These are phyloP conservation scores for Psittacara wagleri DNA, from an alignment of 2,113 vertebrate species.

Conservation along the genomic window DNA sequence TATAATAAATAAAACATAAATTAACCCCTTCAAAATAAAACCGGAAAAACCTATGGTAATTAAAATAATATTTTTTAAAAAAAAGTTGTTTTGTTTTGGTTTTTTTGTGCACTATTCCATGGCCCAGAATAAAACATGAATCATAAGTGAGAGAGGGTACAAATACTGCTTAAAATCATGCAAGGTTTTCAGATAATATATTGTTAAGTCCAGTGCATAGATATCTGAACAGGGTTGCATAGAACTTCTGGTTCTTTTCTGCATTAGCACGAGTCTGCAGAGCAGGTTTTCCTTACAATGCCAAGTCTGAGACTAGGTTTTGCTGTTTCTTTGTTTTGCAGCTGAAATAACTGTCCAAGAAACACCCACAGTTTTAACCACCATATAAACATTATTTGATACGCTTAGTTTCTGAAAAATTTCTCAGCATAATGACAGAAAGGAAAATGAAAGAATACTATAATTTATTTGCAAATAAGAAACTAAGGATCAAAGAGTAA, in stretches of 20 bases:
- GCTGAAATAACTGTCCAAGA: background rate
- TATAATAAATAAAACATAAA: background rate
- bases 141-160: background rate
- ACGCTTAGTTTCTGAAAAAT: background rate
- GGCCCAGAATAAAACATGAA: background rate
- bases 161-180: background rate
- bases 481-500: background rate
- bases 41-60: accelerated
- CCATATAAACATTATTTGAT: background rate
- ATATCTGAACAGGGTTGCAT: background rate
- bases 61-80: no score
- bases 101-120: accelerated
- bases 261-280: background rate
- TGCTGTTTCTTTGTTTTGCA: background rate
- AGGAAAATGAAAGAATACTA: background rate
- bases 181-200: background rate
- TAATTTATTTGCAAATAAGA: background rate
- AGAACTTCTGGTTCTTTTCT: background rate
- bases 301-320: background rate
- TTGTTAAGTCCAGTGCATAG: background rate
- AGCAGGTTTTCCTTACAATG: background rate
- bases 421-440: background rate
- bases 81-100: background rate
- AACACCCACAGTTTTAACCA: background rate
- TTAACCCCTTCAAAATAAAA: background rate